Percentiles rank a stretch among this genome's conserved stretches.
phyloP scores from a whole-genome alignment of 1,140 invertebrate species.

The Papilio dardanus region DNA sequence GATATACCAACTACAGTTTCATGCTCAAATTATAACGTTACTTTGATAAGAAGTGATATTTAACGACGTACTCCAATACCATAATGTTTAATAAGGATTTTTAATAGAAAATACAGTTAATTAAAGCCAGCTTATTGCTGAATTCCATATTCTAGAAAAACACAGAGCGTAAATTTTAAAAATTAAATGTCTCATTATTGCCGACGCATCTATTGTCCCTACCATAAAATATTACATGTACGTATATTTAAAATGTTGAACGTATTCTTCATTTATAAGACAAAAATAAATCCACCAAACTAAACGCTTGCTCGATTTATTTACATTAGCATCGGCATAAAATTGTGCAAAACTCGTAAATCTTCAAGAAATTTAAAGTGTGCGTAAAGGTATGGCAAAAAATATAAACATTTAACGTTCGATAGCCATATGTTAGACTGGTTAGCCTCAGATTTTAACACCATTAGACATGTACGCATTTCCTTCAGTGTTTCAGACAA shows the following conservation, averaged over 20 bases:
- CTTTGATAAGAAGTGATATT: no score
- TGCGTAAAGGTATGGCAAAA: constrained; percentile 1
- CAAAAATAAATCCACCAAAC: neutral
- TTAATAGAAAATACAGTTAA: neutral
- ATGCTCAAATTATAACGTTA: neutral
- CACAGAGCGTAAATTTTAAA: neutral
- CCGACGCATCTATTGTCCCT: no score
- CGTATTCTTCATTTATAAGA: constrained; percentile 3
- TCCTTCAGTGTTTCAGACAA: neutral
- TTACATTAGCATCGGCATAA: constrained; percentile 5
- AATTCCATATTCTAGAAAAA: neutral
- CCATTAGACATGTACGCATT: neutral
- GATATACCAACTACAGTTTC: neutral
- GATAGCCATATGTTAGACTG: constrained; percentile 10
- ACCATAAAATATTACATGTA: neutral
- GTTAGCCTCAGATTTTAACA: constrained; percentile 11
- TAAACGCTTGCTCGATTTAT: constrained; percentile 2
- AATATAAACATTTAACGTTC: constrained; percentile 20
- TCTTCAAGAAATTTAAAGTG: constrained; percentile 17
- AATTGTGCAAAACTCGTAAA: constrained; percentile 16
- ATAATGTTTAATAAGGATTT: neutral
- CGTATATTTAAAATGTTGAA: neutral
- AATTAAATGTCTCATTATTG: neutral
- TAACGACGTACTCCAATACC: no score
- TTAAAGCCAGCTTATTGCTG: neutral